A percentile compares a stretch with the other conserved stretches of the same genome.
These are phyloP conservation scores for Trematomus bernacchii DNA, from an alignment of 2,797 vertebrate genomes.

Conservation along the genomic window DNA sequence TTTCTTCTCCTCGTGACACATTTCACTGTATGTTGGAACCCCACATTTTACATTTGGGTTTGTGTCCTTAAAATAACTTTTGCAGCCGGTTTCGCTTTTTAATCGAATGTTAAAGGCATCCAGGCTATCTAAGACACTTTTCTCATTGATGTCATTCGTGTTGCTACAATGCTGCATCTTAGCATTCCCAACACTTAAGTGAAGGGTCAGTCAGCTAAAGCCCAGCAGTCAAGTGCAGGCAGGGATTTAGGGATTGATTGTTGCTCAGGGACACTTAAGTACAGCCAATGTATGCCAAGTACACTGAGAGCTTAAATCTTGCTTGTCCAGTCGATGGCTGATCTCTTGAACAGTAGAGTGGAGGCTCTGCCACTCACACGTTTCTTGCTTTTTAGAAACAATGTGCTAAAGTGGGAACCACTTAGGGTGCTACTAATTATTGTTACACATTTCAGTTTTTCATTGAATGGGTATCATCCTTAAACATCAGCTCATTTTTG, in stretches of 20 bases:
- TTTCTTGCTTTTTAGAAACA: background rate
- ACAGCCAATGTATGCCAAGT: constrained; percentile 24
- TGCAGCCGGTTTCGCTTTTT: background rate
- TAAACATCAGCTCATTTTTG: background rate
- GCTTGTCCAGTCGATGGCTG: constrained; percentile 30
- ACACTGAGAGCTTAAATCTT: constrained; percentile 28
- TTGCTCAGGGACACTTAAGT: constrained; percentile 35
- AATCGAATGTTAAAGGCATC: background rate
- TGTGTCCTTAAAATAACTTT: background rate
- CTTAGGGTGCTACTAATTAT: background rate
- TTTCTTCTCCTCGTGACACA: constrained; percentile 1
- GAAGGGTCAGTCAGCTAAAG: constrained; percentile 21
- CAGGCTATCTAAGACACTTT: background rate
- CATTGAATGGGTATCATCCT: background rate
- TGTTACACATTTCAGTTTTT: background rate
- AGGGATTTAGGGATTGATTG: constrained; percentile 38
- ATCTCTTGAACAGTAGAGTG: constrained; percentile 21
- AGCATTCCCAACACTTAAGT: constrained; percentile 9
- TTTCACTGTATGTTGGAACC: constrained; percentile 19
- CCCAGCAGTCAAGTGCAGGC: background rate
- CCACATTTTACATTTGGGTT: background rate
- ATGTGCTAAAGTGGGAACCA: background rate
- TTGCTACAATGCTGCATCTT: constrained; percentile 4
- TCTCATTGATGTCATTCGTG: background rate
- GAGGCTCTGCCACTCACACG: background rate